phyloP scores from a whole-genome alignment of 2,113 vertebrate species.

The Pan troglodytes region DNA sequence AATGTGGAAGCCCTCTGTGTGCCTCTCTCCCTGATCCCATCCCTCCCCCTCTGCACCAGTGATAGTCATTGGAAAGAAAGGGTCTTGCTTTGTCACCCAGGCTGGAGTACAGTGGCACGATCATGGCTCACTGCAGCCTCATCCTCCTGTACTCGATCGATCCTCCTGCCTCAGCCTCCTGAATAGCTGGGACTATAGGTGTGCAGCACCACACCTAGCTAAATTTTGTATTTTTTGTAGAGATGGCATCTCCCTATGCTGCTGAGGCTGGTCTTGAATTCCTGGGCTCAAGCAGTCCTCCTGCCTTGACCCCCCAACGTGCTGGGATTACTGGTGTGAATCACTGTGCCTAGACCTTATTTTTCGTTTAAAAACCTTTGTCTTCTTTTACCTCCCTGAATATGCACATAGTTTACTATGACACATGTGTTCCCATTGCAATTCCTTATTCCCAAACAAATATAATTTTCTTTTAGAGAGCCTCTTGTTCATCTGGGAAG shows the following conservation, averaged over 20 bases:
- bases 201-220: not conserved
- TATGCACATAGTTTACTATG: not conserved
- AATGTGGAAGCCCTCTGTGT: not conserved
- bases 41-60: not conserved
- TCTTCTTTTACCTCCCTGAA: not conserved
- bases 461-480: not conserved
- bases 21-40: not conserved
- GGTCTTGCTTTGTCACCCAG: not conserved
- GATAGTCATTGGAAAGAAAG: no score
- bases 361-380: not conserved
- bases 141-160: not conserved
- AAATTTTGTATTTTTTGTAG: not conserved
- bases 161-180: not conserved
- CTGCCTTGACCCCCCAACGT: not conserved
- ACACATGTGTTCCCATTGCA: not conserved
- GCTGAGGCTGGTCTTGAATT: not conserved
- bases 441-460: not conserved
- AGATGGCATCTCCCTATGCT: not conserved
- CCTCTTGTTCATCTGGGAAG: not conserved
- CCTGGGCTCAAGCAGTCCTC: not conserved
- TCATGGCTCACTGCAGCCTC: not conserved
- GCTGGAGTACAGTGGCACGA: not conserved
- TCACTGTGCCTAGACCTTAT: not conserved
- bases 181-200: not conserved
- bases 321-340: not conserved